These are phyloP conservation scores for Hylaea fasciaria DNA, from an alignment of 2,888 invertebrate genomes.

Conservation along the genomic window DNA sequence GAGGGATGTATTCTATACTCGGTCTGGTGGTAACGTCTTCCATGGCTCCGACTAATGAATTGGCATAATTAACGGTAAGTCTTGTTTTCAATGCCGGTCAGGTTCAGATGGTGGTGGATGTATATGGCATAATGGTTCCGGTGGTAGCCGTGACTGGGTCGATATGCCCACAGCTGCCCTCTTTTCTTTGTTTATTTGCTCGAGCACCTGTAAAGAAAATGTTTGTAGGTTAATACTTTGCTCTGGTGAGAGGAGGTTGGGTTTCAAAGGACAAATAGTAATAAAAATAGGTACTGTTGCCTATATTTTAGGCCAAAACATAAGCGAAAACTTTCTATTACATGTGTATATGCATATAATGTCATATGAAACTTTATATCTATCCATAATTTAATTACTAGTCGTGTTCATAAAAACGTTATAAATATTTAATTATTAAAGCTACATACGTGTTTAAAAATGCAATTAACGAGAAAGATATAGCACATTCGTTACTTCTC, in stretches of 20 bases:
- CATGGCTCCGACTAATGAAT: slow-evolving; percentile 76
- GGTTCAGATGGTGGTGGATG: slow-evolving; percentile 71
- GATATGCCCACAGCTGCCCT: slow-evolving; percentile 66
- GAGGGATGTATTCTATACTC: slow-evolving; percentile 80
- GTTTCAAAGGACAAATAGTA: not conserved
- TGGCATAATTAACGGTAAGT: slow-evolving; percentile 80
- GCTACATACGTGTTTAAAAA: too few species aligned
- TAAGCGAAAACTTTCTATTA: too few species aligned
- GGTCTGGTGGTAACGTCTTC: slow-evolving; percentile 81
- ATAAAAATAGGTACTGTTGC: not conserved
- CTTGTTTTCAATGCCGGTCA: slow-evolving; percentile 72
- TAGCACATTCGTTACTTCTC: not conserved
- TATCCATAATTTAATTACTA: too few species aligned
- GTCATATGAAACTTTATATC: too few species aligned
- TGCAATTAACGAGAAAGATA: not conserved
- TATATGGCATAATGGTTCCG: slow-evolving; percentile 84
- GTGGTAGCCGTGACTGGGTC: slow-evolving; percentile 74
- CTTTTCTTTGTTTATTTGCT: slow-evolving; percentile 60
- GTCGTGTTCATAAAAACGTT: too few species aligned
- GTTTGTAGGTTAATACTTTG: slow-evolving; percentile 41
- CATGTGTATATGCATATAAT: not conserved
- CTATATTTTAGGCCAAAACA: too few species aligned
- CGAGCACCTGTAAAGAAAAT: slow-evolving; percentile 71
- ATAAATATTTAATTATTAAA: too few species aligned
- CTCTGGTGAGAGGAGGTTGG: not conserved